phyloP scores from a whole-genome alignment of 2,888 invertebrate genomes.

The Epiperipatus broadwayi region DNA sequence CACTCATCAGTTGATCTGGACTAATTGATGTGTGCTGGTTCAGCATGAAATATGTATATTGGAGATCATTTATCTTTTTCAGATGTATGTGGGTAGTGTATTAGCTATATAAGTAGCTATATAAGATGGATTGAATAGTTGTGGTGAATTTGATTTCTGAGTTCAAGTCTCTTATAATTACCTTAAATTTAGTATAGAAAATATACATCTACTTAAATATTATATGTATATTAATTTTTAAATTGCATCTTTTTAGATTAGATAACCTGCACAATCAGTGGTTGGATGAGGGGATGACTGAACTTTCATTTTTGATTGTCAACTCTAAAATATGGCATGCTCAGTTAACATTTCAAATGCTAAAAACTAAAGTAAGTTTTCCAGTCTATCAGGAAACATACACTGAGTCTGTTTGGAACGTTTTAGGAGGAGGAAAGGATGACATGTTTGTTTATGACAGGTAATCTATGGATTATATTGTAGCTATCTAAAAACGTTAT shows the following conservation, averaged over 20 bases:
- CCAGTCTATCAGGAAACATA: slow-evolving; percentile 23
- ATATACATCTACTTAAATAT: too few species aligned
- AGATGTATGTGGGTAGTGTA: too few species aligned
- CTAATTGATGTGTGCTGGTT: too few species aligned
- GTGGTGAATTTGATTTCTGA: too few species aligned
- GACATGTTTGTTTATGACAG: slow-evolving; percentile 26
- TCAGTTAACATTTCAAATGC: slow-evolving; percentile 14
- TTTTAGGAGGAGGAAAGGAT: slow-evolving; percentile 22
- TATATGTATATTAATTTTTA: too few species aligned
- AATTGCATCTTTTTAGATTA: slow-evolving; percentile 21
- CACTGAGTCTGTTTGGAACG: slow-evolving; percentile 20
- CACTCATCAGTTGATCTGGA: too few species aligned
- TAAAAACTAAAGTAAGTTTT: slow-evolving; percentile 15
- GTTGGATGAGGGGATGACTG: slow-evolving; percentile 16
- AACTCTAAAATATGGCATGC: slow-evolving; percentile 20
- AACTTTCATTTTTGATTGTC: slow-evolving; percentile 22
- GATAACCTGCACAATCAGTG: slow-evolving; percentile 19
- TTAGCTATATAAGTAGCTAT: too few species aligned
- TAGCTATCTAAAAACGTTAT: slow-evolving; percentile 8
- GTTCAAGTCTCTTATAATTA: too few species aligned
- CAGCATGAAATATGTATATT: too few species aligned
- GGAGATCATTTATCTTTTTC: too few species aligned
- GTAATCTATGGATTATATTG: slow-evolving; percentile 17
- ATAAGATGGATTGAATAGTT: too few species aligned
- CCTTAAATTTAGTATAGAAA: too few species aligned